Base-by-base conservation (phyloP, 2,888 invertebrate species). In the Notodonta ziczac region DNA sequence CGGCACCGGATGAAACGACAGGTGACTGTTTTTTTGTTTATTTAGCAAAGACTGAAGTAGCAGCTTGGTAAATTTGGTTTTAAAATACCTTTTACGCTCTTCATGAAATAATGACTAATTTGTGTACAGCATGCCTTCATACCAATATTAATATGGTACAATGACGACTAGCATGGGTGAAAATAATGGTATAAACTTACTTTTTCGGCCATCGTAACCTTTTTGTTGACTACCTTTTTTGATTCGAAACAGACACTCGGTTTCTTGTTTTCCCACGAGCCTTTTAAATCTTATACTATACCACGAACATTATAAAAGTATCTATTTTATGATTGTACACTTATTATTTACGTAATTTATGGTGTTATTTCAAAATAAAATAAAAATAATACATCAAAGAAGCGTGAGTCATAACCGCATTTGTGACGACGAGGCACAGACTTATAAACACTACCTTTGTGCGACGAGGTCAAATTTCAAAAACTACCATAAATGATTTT, bases 201-300 rank as follows among this genome's bases (percentile, higher is more conserved):
- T 77, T 88, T 88, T 80, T 86, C 86, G 55, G 82, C 80, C 88
- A 88, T 88, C 62, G 60, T 83, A 70, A 66, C 69, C 60, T 66
- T 73, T 72, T 66, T 56, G 57, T 62, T 69, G 61, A 67, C 69
- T 69, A 72, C 65, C 63, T 58, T 60, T 16, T 53, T 39, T 12
- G 12, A 59, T 52, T 61, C 71, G 67, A 75, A 70, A 69, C 65
- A 66, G 67, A 73, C 66, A 70, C 64, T 35, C 60, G 69, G 61
- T 42, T 40, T 61, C 32, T 44, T 59, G 42, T 39, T 60, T 40
- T 6, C 58, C 40, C 57, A 57, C 61, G 35, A 32, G 55, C 46
- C 35, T 56, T 32, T 12, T 53, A 58, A 53, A 53, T 53, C 57
- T 63, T 35, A 70, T 59, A 69, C 35, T 66, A 76, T 57, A 68